phyloP scores from a whole-genome alignment of 2,113 vertebrate species.

The Scomber scombrus region DNA sequence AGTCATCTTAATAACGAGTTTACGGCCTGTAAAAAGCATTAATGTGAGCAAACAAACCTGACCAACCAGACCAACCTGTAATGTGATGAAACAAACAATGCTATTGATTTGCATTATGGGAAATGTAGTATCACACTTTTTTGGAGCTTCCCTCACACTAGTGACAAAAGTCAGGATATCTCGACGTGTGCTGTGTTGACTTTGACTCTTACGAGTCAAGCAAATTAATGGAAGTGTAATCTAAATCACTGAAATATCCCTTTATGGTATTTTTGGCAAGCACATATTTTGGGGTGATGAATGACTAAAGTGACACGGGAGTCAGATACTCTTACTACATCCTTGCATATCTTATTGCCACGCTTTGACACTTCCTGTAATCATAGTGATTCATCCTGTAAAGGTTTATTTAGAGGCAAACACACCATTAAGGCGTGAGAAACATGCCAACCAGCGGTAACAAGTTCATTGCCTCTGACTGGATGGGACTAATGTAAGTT shows the following conservation, averaged over 20 bases:
- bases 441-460: background rate
- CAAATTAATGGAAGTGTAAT: background rate
- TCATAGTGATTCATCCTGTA: background rate
- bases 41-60: too few relatives aligned
- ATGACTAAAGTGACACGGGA: background rate
- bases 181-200: too few relatives aligned
- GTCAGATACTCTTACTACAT: background rate
- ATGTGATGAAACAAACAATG: too few relatives aligned
- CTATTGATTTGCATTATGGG: too few relatives aligned
- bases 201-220: background rate
- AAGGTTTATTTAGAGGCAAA: slow-evolving; percentile 5
- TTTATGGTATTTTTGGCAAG: slow-evolving; percentile 8
- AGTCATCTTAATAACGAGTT: too few relatives aligned
- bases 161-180: too few relatives aligned
- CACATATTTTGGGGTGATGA: background rate
- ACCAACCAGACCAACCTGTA: too few relatives aligned
- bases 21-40: too few relatives aligned
- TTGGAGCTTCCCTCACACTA: too few relatives aligned
- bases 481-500: background rate
- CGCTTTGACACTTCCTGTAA: background rate
- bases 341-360: background rate
- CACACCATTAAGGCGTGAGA: background rate
- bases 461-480: slow-evolving; percentile 14
- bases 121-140: too few relatives aligned
- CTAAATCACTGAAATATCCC: background rate